A percentile compares a stretch with the other conserved stretches of the same genome.
Evolutionary conservation across 2,888 invertebrate genomes (phyloP).

Genomic region (Eupeodes latifasciatus): DNA sequence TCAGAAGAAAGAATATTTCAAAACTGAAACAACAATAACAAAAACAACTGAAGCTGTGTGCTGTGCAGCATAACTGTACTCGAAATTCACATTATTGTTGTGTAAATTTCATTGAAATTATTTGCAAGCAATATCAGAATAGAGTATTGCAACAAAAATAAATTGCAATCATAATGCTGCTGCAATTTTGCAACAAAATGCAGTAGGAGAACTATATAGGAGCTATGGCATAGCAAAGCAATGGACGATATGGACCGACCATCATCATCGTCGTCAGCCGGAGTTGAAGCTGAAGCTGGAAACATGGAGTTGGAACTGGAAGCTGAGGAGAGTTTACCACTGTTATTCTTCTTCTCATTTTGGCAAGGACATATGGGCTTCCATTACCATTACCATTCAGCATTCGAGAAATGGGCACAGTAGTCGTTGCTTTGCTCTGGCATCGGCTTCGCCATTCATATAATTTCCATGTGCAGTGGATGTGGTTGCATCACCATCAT

Average conservation of each 20-base stretch:
- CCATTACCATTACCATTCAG: conserved; percentile 73
- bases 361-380: conserved; percentile 74
- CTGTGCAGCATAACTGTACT: conserved; percentile 30
- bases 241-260: background rate
- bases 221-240: background rate
- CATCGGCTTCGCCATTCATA: conserved; percentile 59
- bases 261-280: background rate
- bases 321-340: background rate
- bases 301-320: background rate
- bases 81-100: conserved; percentile 54
- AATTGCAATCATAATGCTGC: conserved; percentile 73
- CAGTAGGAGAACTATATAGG: conserved; percentile 7
- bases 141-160: conserved; percentile 75
- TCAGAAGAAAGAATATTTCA: background rate
- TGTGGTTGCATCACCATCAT: conserved; percentile 74
- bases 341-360: conserved; percentile 62
- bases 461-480: conserved; percentile 72
- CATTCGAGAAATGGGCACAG: conserved; percentile 63
- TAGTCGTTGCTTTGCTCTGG: conserved; percentile 21
- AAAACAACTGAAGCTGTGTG: background rate
- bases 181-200: conserved; percentile 40
- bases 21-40: background rate
- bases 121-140: conserved; percentile 61
- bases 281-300: background rate
- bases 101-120: conserved; percentile 58